Evolutionary conservation across 1,140 invertebrate genomes (phyloP).

Genomic region (Anagrus nilaparvatae): DNA sequence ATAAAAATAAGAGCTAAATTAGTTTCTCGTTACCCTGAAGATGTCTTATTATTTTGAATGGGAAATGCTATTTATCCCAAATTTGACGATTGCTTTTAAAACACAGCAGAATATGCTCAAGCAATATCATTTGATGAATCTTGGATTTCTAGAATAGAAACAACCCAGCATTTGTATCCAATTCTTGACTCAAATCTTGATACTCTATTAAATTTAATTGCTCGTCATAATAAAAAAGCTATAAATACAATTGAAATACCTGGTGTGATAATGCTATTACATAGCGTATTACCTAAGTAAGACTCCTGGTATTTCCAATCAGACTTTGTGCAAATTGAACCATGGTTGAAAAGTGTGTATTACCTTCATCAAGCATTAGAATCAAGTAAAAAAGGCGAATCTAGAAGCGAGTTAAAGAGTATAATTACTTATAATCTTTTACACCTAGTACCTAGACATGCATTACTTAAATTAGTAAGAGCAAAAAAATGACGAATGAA

Average conservation of each 20-base stretch:
- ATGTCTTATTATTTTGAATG: constrained; percentile 49
- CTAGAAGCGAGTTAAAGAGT: constrained; percentile 32
- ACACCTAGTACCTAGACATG: constrained; percentile 53
- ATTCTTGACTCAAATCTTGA: constrained; percentile 36
- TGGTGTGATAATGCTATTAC: constrained; percentile 52
- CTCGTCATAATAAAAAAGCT: constrained; percentile 43
- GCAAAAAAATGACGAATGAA: constrained; percentile 55
- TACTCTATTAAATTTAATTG: constrained; percentile 31
- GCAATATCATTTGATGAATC: constrained; percentile 39
- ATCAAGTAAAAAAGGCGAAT: constrained; percentile 35
- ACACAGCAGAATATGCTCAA: constrained; percentile 32
- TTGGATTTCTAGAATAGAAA: constrained; percentile 39
- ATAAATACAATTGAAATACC: constrained; percentile 51
- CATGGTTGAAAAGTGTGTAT: constrained; percentile 48
- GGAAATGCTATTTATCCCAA: constrained; percentile 34
- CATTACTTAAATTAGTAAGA: constrained; percentile 49
- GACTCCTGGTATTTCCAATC: constrained; percentile 53
- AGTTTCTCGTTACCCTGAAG: constrained; percentile 49
- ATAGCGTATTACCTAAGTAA: constrained; percentile 56
- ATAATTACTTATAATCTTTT: constrained; percentile 49
- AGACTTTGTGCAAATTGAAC: constrained; percentile 38
- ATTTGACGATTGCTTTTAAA: constrained; percentile 38
- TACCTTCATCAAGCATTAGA: constrained; percentile 42
- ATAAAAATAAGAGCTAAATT: constrained; percentile 52
- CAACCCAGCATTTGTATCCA: constrained; percentile 36